Percentiles rank a stretch among this genome's conserved stretches.
Conservation (phyloP, 2,797 vertebrate genomes). For the Enteromius thamalakanensis region DNA sequence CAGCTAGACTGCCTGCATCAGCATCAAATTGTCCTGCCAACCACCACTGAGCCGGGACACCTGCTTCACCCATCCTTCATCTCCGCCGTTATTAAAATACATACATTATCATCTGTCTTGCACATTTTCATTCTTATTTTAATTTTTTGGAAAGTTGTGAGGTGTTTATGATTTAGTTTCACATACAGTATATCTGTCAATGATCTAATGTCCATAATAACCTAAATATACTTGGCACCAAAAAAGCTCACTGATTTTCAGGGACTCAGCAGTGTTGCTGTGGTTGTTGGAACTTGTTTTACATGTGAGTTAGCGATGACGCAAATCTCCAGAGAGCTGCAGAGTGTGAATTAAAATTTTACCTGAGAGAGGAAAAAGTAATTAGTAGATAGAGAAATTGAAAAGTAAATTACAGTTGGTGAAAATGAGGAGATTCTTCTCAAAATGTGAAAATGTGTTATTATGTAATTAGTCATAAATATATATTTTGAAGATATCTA, state of each 20-base stretch:
- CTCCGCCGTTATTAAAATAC: conserved; percentile 1
- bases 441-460: neutral
- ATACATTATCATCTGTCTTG: neutral
- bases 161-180: neutral
- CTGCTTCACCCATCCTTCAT: conserved; percentile 46
- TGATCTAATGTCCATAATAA: neutral
- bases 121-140: neutral
- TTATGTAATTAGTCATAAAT: neutral
- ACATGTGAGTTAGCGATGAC: neutral
- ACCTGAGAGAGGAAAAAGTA: neutral
- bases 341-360: conserved; percentile 7
- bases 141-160: neutral
- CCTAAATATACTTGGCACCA: neutral
- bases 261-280: neutral
- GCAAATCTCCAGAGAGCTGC: conserved; percentile 14
- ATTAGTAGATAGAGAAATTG: conserved; percentile 2
- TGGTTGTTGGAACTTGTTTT: conserved; percentile 27
- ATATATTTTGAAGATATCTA: neutral
- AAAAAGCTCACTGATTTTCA: neutral
- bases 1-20: conserved; percentile 45
- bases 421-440: neutral
- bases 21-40: conserved; percentile 47
- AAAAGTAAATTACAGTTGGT: neutral
- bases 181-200: neutral
- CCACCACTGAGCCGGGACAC: conserved; percentile 43